Evolutionary conservation across 2,797 vertebrate species (phyloP).

Genomic region (Cyclura pinguis): DNA sequence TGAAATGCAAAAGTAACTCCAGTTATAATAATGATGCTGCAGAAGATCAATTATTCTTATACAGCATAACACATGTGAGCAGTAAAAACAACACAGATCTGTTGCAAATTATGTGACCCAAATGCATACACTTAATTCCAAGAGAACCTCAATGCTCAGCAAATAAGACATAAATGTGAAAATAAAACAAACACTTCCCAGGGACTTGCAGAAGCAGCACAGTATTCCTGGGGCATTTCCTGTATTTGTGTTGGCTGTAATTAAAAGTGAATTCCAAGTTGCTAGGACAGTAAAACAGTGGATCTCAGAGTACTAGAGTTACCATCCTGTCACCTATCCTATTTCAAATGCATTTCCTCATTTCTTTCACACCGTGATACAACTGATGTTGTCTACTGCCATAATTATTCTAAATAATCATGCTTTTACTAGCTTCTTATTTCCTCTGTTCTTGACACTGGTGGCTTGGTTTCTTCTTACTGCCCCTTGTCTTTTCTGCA

Average conservation of each 20-base stretch:
- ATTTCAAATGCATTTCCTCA: neutral
- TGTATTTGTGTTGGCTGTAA: neutral
- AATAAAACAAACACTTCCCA: neutral
- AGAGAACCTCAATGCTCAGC: neutral
- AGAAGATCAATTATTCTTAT: neutral
- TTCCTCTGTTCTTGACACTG: neutral
- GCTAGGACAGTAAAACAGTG: neutral
- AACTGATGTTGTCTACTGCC: neutral
- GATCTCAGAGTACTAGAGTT: neutral
- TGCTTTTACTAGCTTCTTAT: neutral
- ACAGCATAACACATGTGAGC: neutral
- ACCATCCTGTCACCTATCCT: neutral
- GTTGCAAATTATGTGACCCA: neutral
- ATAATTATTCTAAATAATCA: neutral
- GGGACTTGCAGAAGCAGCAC: neutral
- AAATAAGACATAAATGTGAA: neutral
- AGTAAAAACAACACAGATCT: neutral
- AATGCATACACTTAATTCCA: neutral
- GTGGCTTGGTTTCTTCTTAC: neutral
- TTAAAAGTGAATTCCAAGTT: neutral
- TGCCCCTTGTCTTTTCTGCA: neutral
- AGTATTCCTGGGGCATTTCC: neutral
- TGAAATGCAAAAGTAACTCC: neutral
- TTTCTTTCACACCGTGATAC: neutral
- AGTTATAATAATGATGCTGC: neutral